Conservation (phyloP, 2,888 invertebrate species). For the Ectobius pallidus region DNA sequence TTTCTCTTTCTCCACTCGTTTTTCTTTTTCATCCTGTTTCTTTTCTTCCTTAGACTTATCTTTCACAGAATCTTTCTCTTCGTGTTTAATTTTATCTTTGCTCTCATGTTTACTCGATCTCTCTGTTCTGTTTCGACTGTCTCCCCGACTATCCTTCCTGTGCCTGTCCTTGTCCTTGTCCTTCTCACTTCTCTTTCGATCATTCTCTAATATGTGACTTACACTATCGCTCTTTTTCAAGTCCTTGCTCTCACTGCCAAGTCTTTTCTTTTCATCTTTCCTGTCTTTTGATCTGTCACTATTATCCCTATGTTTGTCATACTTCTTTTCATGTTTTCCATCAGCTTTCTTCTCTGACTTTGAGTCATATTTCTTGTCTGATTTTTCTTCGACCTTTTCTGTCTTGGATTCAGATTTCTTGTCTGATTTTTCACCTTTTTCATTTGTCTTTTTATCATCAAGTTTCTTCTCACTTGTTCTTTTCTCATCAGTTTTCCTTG, state of each 20-base stretch:
- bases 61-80: conserved; percentile 30
- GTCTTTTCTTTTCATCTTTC: conserved; percentile 19
- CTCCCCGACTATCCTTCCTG: neutral
- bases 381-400: conserved; percentile 1
- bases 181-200: conserved; percentile 24
- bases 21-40: conserved; percentile 26
- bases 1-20: conserved; percentile 49
- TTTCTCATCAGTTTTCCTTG: conserved; percentile 8
- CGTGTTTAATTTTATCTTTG: conserved; percentile 33
- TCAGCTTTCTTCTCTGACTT: conserved; percentile 3
- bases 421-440: too few relatives aligned
- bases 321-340: conserved; percentile 30
- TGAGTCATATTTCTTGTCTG: neutral
- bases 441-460: too few relatives aligned
- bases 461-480: neutral
- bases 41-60: conserved; percentile 46
- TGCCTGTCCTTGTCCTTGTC: conserved; percentile 20
- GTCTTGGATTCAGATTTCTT: neutral
- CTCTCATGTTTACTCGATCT: conserved; percentile 29
- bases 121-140: conserved; percentile 12
- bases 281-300: conserved; percentile 25
- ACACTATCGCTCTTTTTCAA: neutral
- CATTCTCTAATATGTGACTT: conserved; percentile 2
- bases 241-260: conserved; percentile 17
- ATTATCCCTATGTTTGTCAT: conserved; percentile 25